Percentiles rank a stretch among this genome's conserved stretches.
Conservation (phyloP, 1,140 invertebrate genomes). For the Trinorchestia longiramus region DNA sequence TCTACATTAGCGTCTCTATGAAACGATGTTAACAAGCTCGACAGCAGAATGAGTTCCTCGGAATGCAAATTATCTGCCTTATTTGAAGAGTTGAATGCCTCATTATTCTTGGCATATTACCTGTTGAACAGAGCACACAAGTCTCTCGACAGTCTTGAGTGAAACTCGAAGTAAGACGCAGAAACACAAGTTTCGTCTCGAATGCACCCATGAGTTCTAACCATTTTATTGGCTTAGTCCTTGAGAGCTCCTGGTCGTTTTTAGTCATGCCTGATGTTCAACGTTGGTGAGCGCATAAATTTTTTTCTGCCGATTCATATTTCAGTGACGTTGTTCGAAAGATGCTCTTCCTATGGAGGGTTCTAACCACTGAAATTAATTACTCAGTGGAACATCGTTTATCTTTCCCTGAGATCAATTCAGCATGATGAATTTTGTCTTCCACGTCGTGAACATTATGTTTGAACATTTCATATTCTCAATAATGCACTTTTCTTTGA, state of each 20-base stretch:
- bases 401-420: too few relatives aligned
- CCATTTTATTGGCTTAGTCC: not conserved
- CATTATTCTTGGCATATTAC: not conserved
- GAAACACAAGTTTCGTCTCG: not conserved
- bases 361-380: too few relatives aligned
- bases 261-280: not conserved
- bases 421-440: too few relatives aligned
- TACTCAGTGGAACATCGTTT: too few relatives aligned
- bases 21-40: not conserved
- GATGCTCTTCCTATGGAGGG: too few relatives aligned
- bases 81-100: not conserved
- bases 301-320: too few relatives aligned
- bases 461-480: too few relatives aligned
- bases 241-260: not conserved
- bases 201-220: not conserved
- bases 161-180: not conserved
- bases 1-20: not conserved
- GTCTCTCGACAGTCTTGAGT: not conserved
- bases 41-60: not conserved
- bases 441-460: too few relatives aligned
- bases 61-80: not conserved
- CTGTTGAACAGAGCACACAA: not conserved
- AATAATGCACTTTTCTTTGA: too few relatives aligned
- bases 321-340: too few relatives aligned
- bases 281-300: too few relatives aligned